These are phyloP conservation scores for Drosophila varians DNA, from an alignment of 1,140 invertebrate genomes.

Conservation along the genomic window DNA sequence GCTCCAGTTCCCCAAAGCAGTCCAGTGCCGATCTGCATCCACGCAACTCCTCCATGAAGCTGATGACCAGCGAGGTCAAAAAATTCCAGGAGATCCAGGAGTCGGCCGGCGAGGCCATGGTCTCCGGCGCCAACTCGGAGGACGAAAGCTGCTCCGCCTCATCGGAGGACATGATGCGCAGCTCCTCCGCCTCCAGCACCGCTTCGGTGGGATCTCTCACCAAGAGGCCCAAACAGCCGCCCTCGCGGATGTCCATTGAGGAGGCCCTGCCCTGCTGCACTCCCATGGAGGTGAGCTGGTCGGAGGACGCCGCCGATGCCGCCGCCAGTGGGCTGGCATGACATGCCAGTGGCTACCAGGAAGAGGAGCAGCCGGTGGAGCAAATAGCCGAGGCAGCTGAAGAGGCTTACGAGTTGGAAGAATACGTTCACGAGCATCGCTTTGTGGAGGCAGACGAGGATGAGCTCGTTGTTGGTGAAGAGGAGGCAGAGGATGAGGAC, in stretches of 20 bases:
- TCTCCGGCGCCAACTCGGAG: constrained; percentile 85
- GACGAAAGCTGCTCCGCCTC: constrained; percentile 84
- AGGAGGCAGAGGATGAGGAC: neutral
- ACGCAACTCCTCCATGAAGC: constrained; percentile 67
- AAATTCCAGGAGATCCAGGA: constrained; percentile 86
- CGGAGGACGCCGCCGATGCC: constrained; percentile 82
- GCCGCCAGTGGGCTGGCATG: constrained; percentile 57
- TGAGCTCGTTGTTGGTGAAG: constrained; percentile 48
- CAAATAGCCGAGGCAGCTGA: constrained; percentile 68
- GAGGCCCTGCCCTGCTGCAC: constrained; percentile 77
- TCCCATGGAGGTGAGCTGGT: constrained; percentile 84
- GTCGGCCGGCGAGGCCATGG: constrained; percentile 87
- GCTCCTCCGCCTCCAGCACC: constrained; percentile 64
- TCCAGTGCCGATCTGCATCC: constrained; percentile 37
- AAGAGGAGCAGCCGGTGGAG: constrained; percentile 34
- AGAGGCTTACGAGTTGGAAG: constrained; percentile 63
- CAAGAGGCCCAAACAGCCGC: constrained; percentile 58
- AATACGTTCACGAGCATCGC: constrained; percentile 29
- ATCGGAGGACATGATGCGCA: constrained; percentile 76
- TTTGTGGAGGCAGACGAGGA: constrained; percentile 20
- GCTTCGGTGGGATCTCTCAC: constrained; percentile 50
- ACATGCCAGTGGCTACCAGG: constrained; percentile 60
- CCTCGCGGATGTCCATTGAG: constrained; percentile 75
- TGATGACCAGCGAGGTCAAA: constrained; percentile 74
- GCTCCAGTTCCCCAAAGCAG: constrained; percentile 65